Evolutionary conservation across 92 coral and sea anemone genomes (phyloP).

Genomic region (Palythoa grandis): DNA sequence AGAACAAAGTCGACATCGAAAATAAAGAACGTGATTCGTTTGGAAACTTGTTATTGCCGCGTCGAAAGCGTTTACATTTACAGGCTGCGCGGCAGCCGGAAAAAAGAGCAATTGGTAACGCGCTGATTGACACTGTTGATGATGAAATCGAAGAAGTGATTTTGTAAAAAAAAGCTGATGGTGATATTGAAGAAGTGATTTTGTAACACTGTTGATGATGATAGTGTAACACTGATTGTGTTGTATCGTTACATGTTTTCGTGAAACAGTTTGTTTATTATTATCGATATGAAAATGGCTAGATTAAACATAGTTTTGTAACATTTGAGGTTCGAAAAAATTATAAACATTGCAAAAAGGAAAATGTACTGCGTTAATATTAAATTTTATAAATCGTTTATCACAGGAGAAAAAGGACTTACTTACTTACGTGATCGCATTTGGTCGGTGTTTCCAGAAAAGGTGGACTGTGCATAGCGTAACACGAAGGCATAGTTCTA

Average conservation of each 20-base stretch:
- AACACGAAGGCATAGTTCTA: neutral
- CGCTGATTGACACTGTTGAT: conserved; percentile 72
- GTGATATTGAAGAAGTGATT: too few relatives aligned
- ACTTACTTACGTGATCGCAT: neutral
- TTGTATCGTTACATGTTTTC: neutral
- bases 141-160: conserved; percentile 95
- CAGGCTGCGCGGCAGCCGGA: conserved; percentile 70
- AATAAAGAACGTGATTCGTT: conserved; percentile 31
- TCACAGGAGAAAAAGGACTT: neutral
- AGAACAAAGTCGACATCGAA: conserved; percentile 63
- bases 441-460: neutral
- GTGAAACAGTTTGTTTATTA: neutral
- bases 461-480: neutral
- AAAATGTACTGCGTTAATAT: neutral
- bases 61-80: conserved; percentile 62
- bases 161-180: conserved; percentile 46
- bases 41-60: conserved; percentile 71
- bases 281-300: neutral
- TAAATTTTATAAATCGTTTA: neutral
- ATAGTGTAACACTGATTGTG: too few relatives aligned
- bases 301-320: neutral
- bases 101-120: conserved; percentile 78
- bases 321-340: neutral
- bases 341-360: neutral
- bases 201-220: too few relatives aligned